phyloP scores from a whole-genome alignment of 2,797 vertebrate species.

The Notamacropus eugenii region DNA sequence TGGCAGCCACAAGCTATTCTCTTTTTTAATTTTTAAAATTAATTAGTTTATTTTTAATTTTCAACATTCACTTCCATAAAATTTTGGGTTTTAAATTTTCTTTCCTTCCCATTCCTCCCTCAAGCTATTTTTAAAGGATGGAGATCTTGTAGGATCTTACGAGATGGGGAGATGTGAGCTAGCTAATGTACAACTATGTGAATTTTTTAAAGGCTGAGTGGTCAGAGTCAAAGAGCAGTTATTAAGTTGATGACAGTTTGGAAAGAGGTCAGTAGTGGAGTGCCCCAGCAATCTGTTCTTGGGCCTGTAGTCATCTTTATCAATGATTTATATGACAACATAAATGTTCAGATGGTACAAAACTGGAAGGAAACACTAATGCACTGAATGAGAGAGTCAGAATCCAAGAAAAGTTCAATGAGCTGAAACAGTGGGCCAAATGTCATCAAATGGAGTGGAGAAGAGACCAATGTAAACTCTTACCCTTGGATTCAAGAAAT shows the following conservation, averaged over 20 bases:
- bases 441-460: background rate
- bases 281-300: background rate
- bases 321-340: background rate
- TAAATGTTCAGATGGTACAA: background rate
- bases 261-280: background rate
- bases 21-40: no score
- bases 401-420: background rate
- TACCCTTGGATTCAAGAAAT: background rate
- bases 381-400: background rate
- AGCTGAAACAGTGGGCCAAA: background rate
- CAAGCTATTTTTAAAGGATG: background rate
- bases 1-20: background rate
- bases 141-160: background rate
- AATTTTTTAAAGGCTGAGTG: background rate
- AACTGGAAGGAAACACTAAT: background rate
- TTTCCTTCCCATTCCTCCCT: background rate
- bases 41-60: no score
- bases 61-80: no score
- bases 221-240: background rate
- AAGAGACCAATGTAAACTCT: background rate
- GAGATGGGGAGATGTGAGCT: background rate
- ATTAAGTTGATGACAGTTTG: background rate
- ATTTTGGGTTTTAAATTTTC: no score
- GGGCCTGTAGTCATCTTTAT: background rate
- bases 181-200: background rate